Percentiles rank a stretch among this genome's conserved stretches.
Conservation (phyloP, 2,113 vertebrate species). For the Syngnathus floridae region DNA sequence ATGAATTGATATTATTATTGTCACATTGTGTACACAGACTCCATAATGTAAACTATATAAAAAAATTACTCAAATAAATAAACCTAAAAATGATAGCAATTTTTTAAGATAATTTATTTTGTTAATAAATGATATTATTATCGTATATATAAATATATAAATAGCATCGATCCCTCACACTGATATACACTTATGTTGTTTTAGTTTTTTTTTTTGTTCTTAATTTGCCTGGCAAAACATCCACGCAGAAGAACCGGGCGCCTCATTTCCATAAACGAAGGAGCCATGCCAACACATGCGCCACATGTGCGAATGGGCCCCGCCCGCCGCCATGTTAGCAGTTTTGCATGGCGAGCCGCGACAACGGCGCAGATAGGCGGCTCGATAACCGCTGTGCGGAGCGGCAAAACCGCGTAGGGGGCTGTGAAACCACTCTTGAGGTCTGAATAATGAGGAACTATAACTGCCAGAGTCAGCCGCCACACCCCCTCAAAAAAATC, state of each 20-base stretch:
- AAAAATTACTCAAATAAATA: too few relatives aligned
- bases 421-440: constrained; percentile 59
- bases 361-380: constrained; percentile 26
- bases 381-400: constrained; percentile 56
- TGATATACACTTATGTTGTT: background rate
- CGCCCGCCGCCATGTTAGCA: background rate
- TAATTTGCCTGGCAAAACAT: constrained; percentile 1
- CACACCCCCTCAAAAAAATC: background rate
- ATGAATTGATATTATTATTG: too few relatives aligned
- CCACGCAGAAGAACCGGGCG: background rate
- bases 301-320: background rate
- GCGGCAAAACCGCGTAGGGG: constrained; percentile 35
- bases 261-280: background rate
- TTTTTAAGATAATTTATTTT: too few relatives aligned
- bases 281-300: background rate
- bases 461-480: constrained; percentile 51
- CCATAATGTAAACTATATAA: too few relatives aligned
- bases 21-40: too few relatives aligned
- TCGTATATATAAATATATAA: too few relatives aligned
- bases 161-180: too few relatives aligned
- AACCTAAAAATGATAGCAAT: too few relatives aligned
- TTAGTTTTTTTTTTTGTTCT: background rate
- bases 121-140: too few relatives aligned
- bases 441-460: constrained; percentile 61
- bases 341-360: background rate